A percentile compares a stretch with the other conserved stretches of the same genome.
These are phyloP conservation scores for Lasioglossum baleicum DNA, from an alignment of 1,140 invertebrate genomes.

Conservation along the genomic window DNA sequence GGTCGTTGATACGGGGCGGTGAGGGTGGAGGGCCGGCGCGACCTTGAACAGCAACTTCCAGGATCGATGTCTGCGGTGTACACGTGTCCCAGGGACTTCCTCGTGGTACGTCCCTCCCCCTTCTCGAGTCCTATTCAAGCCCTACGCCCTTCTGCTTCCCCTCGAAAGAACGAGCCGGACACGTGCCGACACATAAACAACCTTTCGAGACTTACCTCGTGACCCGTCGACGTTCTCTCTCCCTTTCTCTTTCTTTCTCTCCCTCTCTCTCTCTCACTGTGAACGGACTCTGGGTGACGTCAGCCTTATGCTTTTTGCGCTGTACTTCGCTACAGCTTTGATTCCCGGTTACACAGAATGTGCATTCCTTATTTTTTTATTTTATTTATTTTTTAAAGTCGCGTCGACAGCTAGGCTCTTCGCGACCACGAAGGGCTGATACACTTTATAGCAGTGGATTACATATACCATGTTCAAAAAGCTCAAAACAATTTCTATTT, in stretches of 20 bases:
- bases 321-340: too few relatives aligned
- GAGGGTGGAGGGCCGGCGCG: conserved; percentile 61
- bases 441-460: too few relatives aligned
- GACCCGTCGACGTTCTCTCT: conserved; percentile 31
- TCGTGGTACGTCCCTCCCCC: conserved; percentile 34
- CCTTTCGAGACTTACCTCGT: conserved; percentile 49
- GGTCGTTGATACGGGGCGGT: conserved; percentile 74
- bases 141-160: conserved; percentile 38
- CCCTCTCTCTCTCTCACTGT: neutral
- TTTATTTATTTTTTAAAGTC: too few relatives aligned
- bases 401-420: too few relatives aligned
- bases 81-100: conserved; percentile 68
- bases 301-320: neutral
- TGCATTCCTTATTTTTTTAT: neutral
- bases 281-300: conserved; percentile 9
- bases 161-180: conserved; percentile 37
- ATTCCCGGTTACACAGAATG: neutral
- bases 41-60: conserved; percentile 71
- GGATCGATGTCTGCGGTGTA: conserved; percentile 72
- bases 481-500: too few relatives aligned
- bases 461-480: too few relatives aligned
- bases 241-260: neutral
- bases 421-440: too few relatives aligned
- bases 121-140: conserved; percentile 32
- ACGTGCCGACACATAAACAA: conserved; percentile 65